Evolutionary conservation across 2,113 vertebrate species (phyloP), one percentile per base, ranked within the genome.

Genomic region (Larimichthys polyactis): DNA sequence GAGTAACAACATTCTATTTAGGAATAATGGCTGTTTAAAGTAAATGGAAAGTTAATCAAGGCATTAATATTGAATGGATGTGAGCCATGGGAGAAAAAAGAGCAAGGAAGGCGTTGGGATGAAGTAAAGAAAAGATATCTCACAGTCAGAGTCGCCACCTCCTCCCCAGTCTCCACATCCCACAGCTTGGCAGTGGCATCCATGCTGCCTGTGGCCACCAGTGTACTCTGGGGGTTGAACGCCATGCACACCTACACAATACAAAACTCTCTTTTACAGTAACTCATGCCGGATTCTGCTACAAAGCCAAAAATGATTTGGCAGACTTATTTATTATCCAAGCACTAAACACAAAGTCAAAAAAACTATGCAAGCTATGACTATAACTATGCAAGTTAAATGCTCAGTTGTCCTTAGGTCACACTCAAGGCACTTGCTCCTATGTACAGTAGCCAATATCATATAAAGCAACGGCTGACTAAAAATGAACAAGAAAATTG

Each of bases 151-250:
- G 96, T 96, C 80, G 95, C 93, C 79, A 96, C 89, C 89, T 97
- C 96, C 87, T 96, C 94, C 76, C 97, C 98, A n/a, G 84, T 97
- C 90, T 96, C 94, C 82, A 99, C 91, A 83, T 98, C 94, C 97
- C 97, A 98, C 57, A 99, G 86, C 79, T 96, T 98, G 81, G 96
- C 96, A 0, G 95, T 97, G 57, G 93, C 93, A 59, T 99, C 98
- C 97, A 98, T 97, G 83, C 98, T 99, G 79, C 98, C 98, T 29
- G 97, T 99, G 58, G 97, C 98, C 89, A 99, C 94, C 62, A 99
- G 55, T 0, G 97, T 97, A 86, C 98, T 99, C 93, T 98, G 97
- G 76, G 96, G 97, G 87, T 98, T 99, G 94, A 99, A 99, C 0
- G 97, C 95, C 71, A 99, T 89, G 82, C 98, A 99, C 10, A 99